These are phyloP conservation scores for Apomyelois bistriatella DNA, from an alignment of 2,888 invertebrate genomes.

Conservation along the genomic window DNA sequence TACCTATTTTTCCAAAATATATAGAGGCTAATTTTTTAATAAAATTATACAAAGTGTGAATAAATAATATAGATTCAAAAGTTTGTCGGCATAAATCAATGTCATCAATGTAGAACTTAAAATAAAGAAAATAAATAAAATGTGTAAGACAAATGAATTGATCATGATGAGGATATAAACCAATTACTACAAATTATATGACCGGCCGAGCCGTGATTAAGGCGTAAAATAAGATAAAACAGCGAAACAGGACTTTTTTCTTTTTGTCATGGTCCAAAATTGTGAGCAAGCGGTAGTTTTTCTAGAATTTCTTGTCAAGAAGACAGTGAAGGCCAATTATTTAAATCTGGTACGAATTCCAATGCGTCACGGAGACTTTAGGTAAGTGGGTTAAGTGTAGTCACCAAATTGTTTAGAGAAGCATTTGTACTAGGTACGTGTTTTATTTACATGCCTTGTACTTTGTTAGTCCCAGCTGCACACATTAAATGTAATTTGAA, in stretches of 20 bases:
- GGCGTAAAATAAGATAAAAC: conserved; percentile 25
- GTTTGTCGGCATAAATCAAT: too few relatives aligned
- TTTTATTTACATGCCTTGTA: conserved; percentile 41
- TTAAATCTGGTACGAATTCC: conserved; percentile 66
- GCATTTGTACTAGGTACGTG: conserved; percentile 37
- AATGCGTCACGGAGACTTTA: conserved; percentile 53
- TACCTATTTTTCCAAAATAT: too few relatives aligned
- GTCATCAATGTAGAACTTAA: too few relatives aligned
- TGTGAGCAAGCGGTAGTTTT: conserved; percentile 37
- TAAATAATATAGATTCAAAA: too few relatives aligned
- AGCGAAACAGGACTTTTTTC: conserved; percentile 25
- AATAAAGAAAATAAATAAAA: too few relatives aligned
- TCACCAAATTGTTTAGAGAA: conserved; percentile 45
- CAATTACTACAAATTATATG: conserved; percentile 24
- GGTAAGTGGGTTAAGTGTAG: conserved; percentile 58
- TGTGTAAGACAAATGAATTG: background rate
- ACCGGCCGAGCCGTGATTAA: conserved; percentile 17
- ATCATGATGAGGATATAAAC: conserved; percentile 9
- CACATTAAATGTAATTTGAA: background rate
- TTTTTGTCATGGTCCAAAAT: conserved; percentile 25
- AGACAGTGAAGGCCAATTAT: conserved; percentile 50
- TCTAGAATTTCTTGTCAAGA: conserved; percentile 46
- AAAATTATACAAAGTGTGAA: too few relatives aligned
- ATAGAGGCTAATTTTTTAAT: too few relatives aligned
- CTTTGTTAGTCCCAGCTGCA: conserved; percentile 21